Evolutionary conservation across 2,797 vertebrate genomes (phyloP), one percentile per base, ranked within the genome.

Genomic region (Enteromius argenteus): DNA sequence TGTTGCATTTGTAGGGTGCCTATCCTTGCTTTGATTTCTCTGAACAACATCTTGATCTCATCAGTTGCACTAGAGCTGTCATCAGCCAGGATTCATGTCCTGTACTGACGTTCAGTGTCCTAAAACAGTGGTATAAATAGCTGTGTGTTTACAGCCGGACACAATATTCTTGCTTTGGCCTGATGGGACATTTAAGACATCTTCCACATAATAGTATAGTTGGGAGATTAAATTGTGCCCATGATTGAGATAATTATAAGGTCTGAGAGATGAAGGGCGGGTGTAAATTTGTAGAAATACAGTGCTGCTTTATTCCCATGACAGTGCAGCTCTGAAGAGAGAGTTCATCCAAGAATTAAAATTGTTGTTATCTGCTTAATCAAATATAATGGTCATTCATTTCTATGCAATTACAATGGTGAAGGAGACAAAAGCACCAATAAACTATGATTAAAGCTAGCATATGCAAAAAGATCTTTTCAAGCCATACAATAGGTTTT

Each of bases 101-200:
- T 69, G 46, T 39, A 10, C 58, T 73, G 74, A 46, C 17, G 37
- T 60, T 39, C 80, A n/a, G 14, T 81, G 56, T 69, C 49, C 85
- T 83, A 78, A 83, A 86, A 81, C 73, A 6, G 30, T 23, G 60
- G 72, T 87, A 87, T 75, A 89, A 89, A 87, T 87, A 89, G 82
- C 74, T 23, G 77, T 80, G 53, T 39, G 21, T 60, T 14, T 30
- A 32, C 51, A 56, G 64, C 23, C 19, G 1, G 49, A 83, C 32
- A 78, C 75, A 84, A 49, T 72, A 66, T 72, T 23, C 69, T 80
- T 4, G 51, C 51, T 60, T 39, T 32, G n/a, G 66, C 77, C 81
- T 74, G 74, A 79, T 44, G 69, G 49, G 67, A 56, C 71, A 53
- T 82, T 49, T 62, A 42, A 27, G 42, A 23, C 37, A n/a, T 68